Conservation (phyloP, 92 coral and sea anemone genomes). For the Scolanthus callimorphus region DNA sequence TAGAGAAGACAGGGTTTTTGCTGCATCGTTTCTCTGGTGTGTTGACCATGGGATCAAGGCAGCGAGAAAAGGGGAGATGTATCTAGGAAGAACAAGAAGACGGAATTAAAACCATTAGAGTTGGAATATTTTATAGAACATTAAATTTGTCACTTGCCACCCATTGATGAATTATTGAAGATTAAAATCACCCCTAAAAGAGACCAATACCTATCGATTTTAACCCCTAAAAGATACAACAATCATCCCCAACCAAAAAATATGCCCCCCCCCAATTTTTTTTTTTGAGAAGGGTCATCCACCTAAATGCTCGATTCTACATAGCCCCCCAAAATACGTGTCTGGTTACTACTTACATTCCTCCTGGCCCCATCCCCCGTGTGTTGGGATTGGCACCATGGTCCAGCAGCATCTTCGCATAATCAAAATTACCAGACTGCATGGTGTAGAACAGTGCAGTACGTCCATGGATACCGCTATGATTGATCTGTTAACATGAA, state of each 20-base stretch:
- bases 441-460: slow-evolving; percentile 83
- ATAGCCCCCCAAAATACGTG: not conserved
- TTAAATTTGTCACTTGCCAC: no score
- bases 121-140: no score
- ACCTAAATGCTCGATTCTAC: no score
- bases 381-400: slow-evolving; percentile 72
- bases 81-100: slow-evolving; percentile 17
- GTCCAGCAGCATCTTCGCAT: slow-evolving; percentile 62
- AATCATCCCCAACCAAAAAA: no score
- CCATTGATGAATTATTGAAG: no score
- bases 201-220: no score
- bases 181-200: no score
- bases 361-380: slow-evolving; percentile 77
- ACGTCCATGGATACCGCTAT: slow-evolving; percentile 66
- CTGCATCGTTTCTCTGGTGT: slow-evolving; percentile 35
- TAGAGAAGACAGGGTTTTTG: slow-evolving; percentile 18
- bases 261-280: no score
- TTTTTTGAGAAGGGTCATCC: no score
- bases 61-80: slow-evolving; percentile 69
- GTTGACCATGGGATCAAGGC: slow-evolving; percentile 71
- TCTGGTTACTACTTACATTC: slow-evolving; percentile 40
- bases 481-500: slow-evolving; percentile 64
- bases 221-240: no score
- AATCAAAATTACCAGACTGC: slow-evolving; percentile 72
- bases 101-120: not conserved